phyloP scores from a whole-genome alignment of 2,113 vertebrate genomes.

The Halichoeres trimaculatus region DNA sequence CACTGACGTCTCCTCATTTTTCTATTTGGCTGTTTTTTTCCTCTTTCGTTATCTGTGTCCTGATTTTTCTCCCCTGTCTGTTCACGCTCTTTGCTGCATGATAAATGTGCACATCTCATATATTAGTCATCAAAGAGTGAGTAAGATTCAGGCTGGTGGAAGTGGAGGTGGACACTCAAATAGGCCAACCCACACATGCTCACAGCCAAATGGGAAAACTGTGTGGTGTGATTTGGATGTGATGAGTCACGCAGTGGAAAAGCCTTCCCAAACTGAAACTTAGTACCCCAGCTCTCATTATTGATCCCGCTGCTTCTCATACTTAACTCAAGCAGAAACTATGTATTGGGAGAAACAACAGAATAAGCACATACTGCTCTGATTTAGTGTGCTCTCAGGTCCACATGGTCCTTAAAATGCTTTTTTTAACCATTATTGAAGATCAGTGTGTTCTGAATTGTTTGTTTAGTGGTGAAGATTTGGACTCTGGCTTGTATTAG shows the following conservation, averaged over 20 bases:
- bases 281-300: constrained; percentile 27
- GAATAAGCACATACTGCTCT: background rate
- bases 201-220: constrained; percentile 22
- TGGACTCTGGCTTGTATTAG: no score
- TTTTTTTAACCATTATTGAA: background rate
- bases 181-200: constrained; percentile 9
- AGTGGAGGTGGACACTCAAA: constrained; percentile 10
- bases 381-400: background rate
- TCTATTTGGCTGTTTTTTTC: background rate
- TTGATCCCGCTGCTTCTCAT: background rate
- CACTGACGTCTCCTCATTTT: background rate
- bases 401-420: background rate
- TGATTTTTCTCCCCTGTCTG: background rate
- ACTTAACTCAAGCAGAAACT: background rate
- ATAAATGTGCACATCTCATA: constrained; percentile 36
- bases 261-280: constrained; percentile 8
- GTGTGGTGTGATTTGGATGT: constrained; percentile 8
- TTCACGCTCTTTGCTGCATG: constrained; percentile 6
- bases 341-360: constrained; percentile 5
- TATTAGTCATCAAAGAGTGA: constrained; percentile 42
- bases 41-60: background rate
- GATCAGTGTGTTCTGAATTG: background rate
- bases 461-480: no score
- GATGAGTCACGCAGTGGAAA: constrained; percentile 24
- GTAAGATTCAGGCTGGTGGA: background rate